These are phyloP conservation scores for Girardinus metallicus DNA, from an alignment of 2,797 vertebrate species.

Conservation along the genomic window DNA sequence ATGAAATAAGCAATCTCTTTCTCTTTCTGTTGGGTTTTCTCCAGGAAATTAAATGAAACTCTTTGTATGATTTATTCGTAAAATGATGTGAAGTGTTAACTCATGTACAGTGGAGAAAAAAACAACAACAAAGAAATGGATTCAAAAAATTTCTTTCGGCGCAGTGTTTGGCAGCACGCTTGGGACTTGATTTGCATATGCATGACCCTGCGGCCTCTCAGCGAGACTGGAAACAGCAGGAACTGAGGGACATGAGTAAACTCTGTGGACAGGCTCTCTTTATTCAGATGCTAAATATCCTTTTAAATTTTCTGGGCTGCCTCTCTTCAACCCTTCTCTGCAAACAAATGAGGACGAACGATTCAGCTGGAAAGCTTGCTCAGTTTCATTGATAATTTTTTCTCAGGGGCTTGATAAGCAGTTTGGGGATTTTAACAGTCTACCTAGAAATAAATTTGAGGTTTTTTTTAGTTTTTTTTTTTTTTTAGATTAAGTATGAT, in stretches of 20 bases:
- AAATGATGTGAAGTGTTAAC: conserved; percentile 13
- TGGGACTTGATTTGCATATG: conserved; percentile 77
- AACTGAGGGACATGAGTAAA: conserved; percentile 71
- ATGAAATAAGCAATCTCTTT: conserved; percentile 2
- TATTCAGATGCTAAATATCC: conserved; percentile 81
- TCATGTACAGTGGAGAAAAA: conserved; percentile 33
- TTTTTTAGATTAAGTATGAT: conserved; percentile 17
- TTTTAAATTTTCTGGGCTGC: conserved; percentile 75
- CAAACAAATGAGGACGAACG: conserved; percentile 72
- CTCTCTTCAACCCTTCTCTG: conserved; percentile 60
- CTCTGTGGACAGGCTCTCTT: conserved; percentile 63
- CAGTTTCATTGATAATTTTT: conserved; percentile 3
- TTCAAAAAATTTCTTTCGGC: conserved; percentile 42
- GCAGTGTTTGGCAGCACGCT: conserved; percentile 44
- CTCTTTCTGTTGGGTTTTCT: conserved; percentile 2
- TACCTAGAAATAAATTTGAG: conserved; percentile 13
- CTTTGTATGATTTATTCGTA: conserved; percentile 8
- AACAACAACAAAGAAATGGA: conserved; percentile 36
- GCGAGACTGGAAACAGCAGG: conserved; percentile 63
- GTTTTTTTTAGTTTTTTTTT: neutral
- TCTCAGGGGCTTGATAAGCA: conserved; percentile 11
- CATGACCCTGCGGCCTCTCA: conserved; percentile 68
- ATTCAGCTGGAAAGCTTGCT: conserved; percentile 58
- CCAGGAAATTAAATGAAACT: conserved; percentile 1
- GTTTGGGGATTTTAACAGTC: conserved; percentile 18